These are phyloP conservation scores for Nephrotoma guestfalica DNA, from an alignment of 2,888 invertebrate species.

Conservation along the genomic window DNA sequence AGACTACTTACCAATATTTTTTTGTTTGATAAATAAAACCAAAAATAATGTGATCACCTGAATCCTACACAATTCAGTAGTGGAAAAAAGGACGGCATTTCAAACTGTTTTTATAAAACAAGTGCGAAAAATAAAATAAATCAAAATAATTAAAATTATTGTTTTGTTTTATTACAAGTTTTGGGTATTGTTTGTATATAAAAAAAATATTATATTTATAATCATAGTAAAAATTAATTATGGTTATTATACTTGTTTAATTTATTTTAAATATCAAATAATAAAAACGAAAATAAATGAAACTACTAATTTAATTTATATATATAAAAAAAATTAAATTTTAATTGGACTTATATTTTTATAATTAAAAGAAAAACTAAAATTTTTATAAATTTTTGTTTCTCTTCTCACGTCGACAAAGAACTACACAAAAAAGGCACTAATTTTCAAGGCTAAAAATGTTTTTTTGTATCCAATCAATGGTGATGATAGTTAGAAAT, in stretches of 20 bases:
- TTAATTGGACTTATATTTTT: background rate
- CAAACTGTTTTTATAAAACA: background rate
- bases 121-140: background rate
- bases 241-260: background rate
- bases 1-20: background rate
- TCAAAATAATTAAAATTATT: background rate
- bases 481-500: background rate
- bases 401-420: background rate
- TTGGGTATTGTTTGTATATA: background rate
- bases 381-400: background rate
- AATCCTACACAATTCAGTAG: background rate
- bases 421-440: conserved; percentile 1
- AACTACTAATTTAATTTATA: background rate
- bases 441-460: conserved; percentile 3
- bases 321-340: background rate
- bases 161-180: background rate
- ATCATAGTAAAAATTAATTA: background rate
- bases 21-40: background rate
- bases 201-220: background rate
- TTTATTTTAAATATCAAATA: background rate
- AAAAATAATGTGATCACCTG: background rate
- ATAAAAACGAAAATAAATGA: background rate
- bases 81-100: background rate
- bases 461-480: background rate
- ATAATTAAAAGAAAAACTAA: background rate